Base-by-base conservation (phyloP, 2,797 vertebrate genomes). In the Enteromius viviparus region DNA sequence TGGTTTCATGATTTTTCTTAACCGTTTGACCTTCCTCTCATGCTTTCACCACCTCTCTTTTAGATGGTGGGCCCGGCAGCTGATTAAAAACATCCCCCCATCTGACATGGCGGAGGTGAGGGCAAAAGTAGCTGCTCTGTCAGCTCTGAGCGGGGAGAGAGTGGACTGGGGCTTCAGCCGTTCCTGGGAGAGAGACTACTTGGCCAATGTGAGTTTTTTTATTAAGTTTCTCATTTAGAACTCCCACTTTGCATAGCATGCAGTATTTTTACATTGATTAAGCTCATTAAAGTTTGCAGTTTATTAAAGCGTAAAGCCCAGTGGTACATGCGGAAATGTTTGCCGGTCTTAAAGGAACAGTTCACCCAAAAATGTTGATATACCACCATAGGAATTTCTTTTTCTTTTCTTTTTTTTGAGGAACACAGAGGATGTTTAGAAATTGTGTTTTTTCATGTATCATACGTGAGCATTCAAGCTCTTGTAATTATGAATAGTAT, bases 51-150 rank as follows among this genome's bases (percentile, higher is more conserved):
- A 72, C 75, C 66, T 84, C 0, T 83, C 14, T 40, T 45, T n/a
- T 90, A 98, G 97, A 93, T 99, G 97, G 97, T 92, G 97, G 89
- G 97, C 97, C 0, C 87, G 94, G 80, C 97, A 97, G 94, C 92
- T 97, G 5, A 90, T 99, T 49, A 97, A 97, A 92, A 98, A 98
- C 89, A 97, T 99, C 81, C 96, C 97, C 0, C 97, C 97, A 0
- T 99, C 97, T 0, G 95, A 97, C 86, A 96, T 96, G 95, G 89
- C 89, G 2, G 96, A 98, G 89, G 96, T 99, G 79, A 94, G 95
- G 68, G 95, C 95, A 86, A 99, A 99, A 84, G 96, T 97, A 87
- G 96, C 96, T 0, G 96, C 96, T 29, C 92, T 97, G 89, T 92
- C 79, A 0, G 92, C 87, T 0, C 92, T 98, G 90, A 91, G 90